Evolutionary conservation across 2,797 vertebrate species (phyloP).

Genomic region (Pangasius larnaudii): DNA sequence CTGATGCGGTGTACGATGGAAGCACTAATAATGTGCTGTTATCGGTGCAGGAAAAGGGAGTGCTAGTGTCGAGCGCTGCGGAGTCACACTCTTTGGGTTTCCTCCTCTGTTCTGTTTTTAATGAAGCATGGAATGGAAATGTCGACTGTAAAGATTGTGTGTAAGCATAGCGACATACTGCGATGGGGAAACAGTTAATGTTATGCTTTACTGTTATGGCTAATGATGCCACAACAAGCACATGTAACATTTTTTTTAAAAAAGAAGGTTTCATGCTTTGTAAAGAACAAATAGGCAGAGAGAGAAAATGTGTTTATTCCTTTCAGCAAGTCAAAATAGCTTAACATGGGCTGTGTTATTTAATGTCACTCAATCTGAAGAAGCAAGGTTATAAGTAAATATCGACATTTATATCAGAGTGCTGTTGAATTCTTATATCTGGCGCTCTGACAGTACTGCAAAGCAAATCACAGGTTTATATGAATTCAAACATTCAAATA

Average conservation of each 20-base stretch:
- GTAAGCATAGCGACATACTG: neutral
- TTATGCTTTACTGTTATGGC: neutral
- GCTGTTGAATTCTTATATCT: neutral
- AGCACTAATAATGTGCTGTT: slow-evolving; percentile 44
- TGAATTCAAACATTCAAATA: neutral
- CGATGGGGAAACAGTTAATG: neutral
- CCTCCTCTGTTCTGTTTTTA: slow-evolving; percentile 8
- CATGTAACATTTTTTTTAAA: neutral
- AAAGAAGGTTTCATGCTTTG: neutral
- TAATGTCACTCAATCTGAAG: neutral
- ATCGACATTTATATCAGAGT: neutral
- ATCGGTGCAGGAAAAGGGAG: slow-evolving; percentile 17
- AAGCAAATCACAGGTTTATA: neutral
- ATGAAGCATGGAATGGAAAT: slow-evolving; percentile 13
- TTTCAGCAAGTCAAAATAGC: neutral
- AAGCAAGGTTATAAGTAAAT: neutral
- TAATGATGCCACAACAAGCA: neutral
- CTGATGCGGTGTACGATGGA: slow-evolving; percentile 77
- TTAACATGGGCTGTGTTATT: neutral
- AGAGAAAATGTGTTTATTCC: neutral
- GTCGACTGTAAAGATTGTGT: neutral
- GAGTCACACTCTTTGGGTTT: slow-evolving; percentile 3
- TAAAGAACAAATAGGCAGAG: neutral
- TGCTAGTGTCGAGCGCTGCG: neutral
- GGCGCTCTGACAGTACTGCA: neutral